Evolutionary conservation across 2,113 vertebrate genomes (phyloP).

Genomic region (Chrysemys picta): DNA sequence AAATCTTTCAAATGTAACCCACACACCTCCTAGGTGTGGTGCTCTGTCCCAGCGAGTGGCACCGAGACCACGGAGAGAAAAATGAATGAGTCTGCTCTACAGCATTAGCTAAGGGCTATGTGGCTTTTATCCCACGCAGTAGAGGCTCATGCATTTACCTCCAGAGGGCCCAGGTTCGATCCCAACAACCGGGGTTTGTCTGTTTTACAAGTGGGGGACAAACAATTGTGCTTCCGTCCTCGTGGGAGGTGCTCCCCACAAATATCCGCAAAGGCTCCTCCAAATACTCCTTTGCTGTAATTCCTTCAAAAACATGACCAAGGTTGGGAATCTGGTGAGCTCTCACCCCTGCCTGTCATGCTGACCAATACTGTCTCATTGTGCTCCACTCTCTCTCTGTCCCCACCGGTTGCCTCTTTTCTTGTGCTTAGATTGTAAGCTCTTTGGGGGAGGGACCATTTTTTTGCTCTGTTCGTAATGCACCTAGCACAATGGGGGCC

Average conservation of each 20-base stretch:
- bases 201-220: too few relatives aligned
- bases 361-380: fast-evolving
- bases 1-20: background rate
- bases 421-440: fast-evolving
- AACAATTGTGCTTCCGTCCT: too few relatives aligned
- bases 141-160: too few relatives aligned
- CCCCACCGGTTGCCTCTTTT: background rate
- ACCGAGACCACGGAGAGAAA: too few relatives aligned
- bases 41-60: too few relatives aligned
- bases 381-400: background rate
- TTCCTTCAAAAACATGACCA: background rate
- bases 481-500: constrained; percentile 14
- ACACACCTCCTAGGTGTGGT: too few relatives aligned
- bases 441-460: background rate
- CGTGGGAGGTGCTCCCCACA: fast-evolving
- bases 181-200: too few relatives aligned
- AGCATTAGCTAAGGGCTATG: too few relatives aligned
- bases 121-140: too few relatives aligned
- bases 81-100: too few relatives aligned
- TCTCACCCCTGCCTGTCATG: background rate
- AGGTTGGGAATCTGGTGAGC: background rate
- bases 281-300: background rate
- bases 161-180: too few relatives aligned
- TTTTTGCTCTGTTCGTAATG: background rate
- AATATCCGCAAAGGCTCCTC: background rate